A percentile compares a stretch with the other conserved stretches of the same genome.
Evolutionary conservation across 2,113 vertebrate genomes (phyloP).

Genomic region (Perccottus glenii): DNA sequence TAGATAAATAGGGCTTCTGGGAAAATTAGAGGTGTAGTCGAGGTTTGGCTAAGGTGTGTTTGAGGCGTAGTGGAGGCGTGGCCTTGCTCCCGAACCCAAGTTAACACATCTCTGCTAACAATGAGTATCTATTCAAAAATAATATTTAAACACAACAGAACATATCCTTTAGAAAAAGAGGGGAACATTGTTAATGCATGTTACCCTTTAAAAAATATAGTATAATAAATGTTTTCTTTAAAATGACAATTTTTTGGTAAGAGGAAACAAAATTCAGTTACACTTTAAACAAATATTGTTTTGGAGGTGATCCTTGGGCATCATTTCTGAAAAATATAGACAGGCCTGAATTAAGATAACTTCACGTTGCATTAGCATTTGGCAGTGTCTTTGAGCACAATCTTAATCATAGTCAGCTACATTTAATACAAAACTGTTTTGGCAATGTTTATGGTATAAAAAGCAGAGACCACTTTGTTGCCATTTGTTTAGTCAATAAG

Average conservation of each 20-base stretch:
- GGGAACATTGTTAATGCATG: too few relatives aligned
- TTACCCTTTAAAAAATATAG: not conserved
- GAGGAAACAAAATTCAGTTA: too few relatives aligned
- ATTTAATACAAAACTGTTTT: not conserved
- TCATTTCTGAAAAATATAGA: not conserved
- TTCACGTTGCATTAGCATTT: not conserved
- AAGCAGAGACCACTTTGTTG: not conserved
- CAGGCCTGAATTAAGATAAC: not conserved
- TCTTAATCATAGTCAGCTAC: not conserved
- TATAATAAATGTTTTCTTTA: too few relatives aligned
- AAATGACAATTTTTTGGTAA: too few relatives aligned
- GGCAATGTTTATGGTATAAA: conserved; percentile 3
- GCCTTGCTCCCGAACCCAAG: too few relatives aligned
- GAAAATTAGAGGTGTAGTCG: too few relatives aligned
- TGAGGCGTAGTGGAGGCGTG: too few relatives aligned
- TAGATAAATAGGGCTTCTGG: too few relatives aligned
- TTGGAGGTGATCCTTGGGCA: too few relatives aligned
- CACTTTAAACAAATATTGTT: too few relatives aligned
- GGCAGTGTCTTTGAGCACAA: conserved; percentile 8
- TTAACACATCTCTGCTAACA: not conserved
- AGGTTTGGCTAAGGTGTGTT: too few relatives aligned
- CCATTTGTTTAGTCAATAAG: conserved; percentile 51
- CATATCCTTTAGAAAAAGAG: not conserved
- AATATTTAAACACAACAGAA: not conserved
- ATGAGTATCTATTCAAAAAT: not conserved